A percentile compares a stretch with the other conserved stretches of the same genome.
Evolutionary conservation across 1,140 invertebrate genomes (phyloP).

Genomic region (Antheraea pernyi): DNA sequence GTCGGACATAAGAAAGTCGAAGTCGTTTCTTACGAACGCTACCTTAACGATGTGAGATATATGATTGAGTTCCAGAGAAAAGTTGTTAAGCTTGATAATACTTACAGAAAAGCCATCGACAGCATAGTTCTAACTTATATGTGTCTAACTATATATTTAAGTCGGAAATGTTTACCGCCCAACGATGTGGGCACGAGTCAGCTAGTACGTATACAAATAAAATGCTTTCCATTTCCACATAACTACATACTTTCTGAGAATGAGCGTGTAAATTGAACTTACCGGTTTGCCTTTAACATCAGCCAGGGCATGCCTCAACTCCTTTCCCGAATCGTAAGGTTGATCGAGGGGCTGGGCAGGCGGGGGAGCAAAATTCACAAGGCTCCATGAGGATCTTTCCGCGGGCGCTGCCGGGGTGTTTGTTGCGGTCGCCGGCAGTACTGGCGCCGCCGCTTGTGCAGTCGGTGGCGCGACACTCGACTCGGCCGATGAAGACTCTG

Average conservation of each 20-base stretch:
- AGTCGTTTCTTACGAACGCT: too few relatives aligned
- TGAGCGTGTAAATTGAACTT: constrained; percentile 5
- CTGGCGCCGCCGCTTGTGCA: constrained; percentile 42
- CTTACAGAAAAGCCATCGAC: too few relatives aligned
- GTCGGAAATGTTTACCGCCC: too few relatives aligned
- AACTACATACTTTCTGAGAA: background rate
- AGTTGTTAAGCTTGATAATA: too few relatives aligned
- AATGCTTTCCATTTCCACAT: too few relatives aligned
- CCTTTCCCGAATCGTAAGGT: constrained; percentile 66
- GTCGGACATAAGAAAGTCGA: too few relatives aligned
- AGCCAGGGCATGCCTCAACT: constrained; percentile 71
- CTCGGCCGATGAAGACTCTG: constrained; percentile 69
- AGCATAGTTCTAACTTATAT: too few relatives aligned
- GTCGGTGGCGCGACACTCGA: constrained; percentile 48
- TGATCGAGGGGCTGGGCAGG: constrained; percentile 59
- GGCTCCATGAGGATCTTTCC: constrained; percentile 61
- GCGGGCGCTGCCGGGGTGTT: constrained; percentile 37
- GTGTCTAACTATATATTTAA: too few relatives aligned
- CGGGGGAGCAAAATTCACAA: constrained; percentile 70
- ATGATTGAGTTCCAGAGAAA: too few relatives aligned
- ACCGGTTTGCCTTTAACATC: constrained; percentile 72
- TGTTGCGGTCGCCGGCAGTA: constrained; percentile 30
- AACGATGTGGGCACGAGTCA: too few relatives aligned
- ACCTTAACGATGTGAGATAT: too few relatives aligned
- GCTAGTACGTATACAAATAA: too few relatives aligned